Evolutionary conservation across 2,113 vertebrate species (phyloP).

Genomic region (Perca flavescens): DNA sequence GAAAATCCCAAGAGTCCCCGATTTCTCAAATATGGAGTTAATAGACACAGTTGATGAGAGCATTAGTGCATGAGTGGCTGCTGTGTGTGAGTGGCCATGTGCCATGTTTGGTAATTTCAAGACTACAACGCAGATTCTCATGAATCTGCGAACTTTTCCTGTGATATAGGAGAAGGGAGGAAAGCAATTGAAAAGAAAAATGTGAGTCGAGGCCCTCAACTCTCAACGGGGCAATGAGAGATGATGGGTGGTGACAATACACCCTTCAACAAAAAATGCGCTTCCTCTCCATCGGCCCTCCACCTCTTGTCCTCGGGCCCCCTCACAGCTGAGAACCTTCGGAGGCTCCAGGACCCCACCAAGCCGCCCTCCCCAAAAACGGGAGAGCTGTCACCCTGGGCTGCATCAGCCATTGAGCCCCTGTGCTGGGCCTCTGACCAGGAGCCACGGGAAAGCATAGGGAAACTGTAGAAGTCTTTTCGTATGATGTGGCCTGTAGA

Average conservation of each 20-base stretch:
- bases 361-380: constrained; percentile 56
- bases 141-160: constrained; percentile 42
- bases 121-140: constrained; percentile 40
- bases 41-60: constrained; percentile 46
- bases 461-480: constrained; percentile 70
- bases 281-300: constrained; percentile 61
- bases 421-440: constrained; percentile 70
- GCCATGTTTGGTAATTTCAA: constrained; percentile 27
- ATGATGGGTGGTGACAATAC: constrained; percentile 80
- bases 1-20: constrained; percentile 25
- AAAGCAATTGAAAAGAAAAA: constrained; percentile 68
- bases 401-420: constrained; percentile 59
- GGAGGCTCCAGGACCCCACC: constrained; percentile 57
- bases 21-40: constrained; percentile 42
- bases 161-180: constrained; percentile 64
- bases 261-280: constrained; percentile 74
- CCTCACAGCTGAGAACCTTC: constrained; percentile 73
- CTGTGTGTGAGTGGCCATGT: constrained; percentile 9
- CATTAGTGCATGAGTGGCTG: constrained; percentile 14
- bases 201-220: constrained; percentile 58
- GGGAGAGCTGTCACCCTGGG: constrained; percentile 67
- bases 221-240: constrained; percentile 74
- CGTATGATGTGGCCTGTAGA: constrained; percentile 69
- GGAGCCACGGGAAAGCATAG: constrained; percentile 62
- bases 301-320: constrained; percentile 52